Evolutionary conservation across 2,888 invertebrate species (phyloP), one percentile per base, ranked within the genome.

Genomic region (Noctua comes): DNA sequence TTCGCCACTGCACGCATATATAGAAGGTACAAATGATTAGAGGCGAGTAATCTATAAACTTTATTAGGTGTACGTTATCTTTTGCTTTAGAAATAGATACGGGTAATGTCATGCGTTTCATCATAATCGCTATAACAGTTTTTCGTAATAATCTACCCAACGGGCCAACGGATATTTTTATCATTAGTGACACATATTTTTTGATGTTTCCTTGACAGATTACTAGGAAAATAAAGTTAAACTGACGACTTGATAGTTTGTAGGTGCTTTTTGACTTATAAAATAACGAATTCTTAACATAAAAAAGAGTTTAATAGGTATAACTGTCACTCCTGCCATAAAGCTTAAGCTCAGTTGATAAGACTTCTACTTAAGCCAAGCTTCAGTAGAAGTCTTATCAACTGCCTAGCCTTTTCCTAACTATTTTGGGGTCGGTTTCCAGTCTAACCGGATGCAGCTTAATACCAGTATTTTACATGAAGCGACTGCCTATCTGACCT

Each of bases 151-250:
- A 84, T 84, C 72, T 65, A 54, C n/a, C 11, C 65, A 36, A 76
- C 65, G 36, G 65, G 64, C 40, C 69, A 65, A 66, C 40, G 18
- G 43, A 59, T 76, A 62, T 76, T 85, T 85, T 77, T 85, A 70
- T 77, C 54, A 46, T 36, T 5, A 1, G 43, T 85, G 77, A 82
- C 77, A 73, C 57, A 82, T 64, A 75, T 80, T 72, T 74, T 68
- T 74, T 64, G 68, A 82, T 64, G 51, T 46, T 66, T 70, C 24
- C 48, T 62, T 73, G 80, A 73, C 46, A 84, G 43, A 1, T 65
- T 31, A 24, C 27, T 43, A n/a, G 4, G 18, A 65, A 72, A 54
- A 27, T 40, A 31, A 46, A 62, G 2, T 24, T 8, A 40, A 36
- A 81, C 21, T 66, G 62, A 36, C 21, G 10, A 36, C 59, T 59